Evolutionary conservation across 2,888 invertebrate genomes (phyloP).

Genomic region (Amblyteles armatorius): DNA sequence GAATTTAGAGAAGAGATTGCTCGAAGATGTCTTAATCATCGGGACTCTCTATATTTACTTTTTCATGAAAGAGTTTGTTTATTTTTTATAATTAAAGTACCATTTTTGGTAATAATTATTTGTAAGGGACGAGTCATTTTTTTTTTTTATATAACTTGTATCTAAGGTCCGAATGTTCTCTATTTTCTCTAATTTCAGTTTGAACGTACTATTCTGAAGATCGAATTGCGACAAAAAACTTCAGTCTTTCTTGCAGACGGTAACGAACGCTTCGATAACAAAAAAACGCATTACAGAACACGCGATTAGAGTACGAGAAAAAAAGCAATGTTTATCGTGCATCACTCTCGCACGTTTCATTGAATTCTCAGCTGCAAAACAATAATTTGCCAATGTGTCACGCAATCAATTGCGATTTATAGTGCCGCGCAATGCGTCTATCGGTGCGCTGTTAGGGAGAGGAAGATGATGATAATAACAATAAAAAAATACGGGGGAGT

Average conservation of each 20-base stretch:
- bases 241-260: not conserved
- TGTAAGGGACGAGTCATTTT: not conserved
- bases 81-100: not conserved
- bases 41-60: not conserved
- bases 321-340: not conserved
- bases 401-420: constrained; percentile 30
- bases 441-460: not conserved
- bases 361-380: not conserved
- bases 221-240: not conserved
- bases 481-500: constrained; percentile 26
- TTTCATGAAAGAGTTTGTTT: not conserved
- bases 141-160: not conserved
- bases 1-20: constrained; percentile 28
- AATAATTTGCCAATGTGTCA: constrained; percentile 5
- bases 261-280: not conserved
- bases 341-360: not conserved
- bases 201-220: not conserved
- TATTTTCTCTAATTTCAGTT: not conserved
- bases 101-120: too few relatives aligned
- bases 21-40: not conserved
- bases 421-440: not conserved
- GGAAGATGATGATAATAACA: not conserved
- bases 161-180: not conserved
- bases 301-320: not conserved
- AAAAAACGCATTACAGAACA: not conserved